These are phyloP conservation scores for Intellagama lesueurii DNA, from an alignment of 2,797 vertebrate genomes.

Conservation along the genomic window DNA sequence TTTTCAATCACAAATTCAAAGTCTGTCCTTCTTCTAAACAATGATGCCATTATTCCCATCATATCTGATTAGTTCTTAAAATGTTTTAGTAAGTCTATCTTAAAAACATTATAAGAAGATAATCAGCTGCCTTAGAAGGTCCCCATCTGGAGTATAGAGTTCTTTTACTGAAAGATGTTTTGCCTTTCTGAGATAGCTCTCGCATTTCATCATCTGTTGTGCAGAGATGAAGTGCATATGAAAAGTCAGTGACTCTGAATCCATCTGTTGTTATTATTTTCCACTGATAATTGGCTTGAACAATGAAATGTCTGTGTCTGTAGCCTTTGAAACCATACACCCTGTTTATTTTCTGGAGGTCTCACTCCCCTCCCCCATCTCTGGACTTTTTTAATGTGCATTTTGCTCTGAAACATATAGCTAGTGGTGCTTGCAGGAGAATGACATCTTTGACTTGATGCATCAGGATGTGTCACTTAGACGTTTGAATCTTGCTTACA, in stretches of 20 bases:
- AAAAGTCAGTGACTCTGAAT: conserved; percentile 94
- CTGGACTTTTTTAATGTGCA: background rate
- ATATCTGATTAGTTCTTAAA: conserved; percentile 80
- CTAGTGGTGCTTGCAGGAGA: conserved; percentile 79
- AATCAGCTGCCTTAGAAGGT: conserved; percentile 91
- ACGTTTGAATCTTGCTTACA: conserved; percentile 74
- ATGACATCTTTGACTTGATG: conserved; percentile 84
- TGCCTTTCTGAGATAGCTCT: conserved; percentile 86
- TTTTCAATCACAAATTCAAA: conserved; percentile 66
- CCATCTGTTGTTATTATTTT: conserved; percentile 99
- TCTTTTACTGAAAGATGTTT: conserved; percentile 84
- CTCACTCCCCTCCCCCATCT: conserved; percentile 69
- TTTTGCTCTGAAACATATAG: conserved; percentile 74
- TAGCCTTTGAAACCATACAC: conserved; percentile 97
- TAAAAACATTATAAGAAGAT: conserved; percentile 82
- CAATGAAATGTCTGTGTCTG: conserved; percentile 99
- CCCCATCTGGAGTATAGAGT: conserved; percentile 93
- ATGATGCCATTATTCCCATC: conserved; percentile 78
- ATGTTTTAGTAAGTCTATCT: conserved; percentile 84
- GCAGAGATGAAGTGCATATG: conserved; percentile 88
- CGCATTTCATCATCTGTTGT: conserved; percentile 90
- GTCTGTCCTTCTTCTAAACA: conserved; percentile 73
- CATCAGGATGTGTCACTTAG: conserved; percentile 84
- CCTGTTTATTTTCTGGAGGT: conserved; percentile 98
- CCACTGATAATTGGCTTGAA: conserved; percentile 99